phyloP scores from a whole-genome alignment of 2,113 vertebrate species.

The Clupea harengus region DNA sequence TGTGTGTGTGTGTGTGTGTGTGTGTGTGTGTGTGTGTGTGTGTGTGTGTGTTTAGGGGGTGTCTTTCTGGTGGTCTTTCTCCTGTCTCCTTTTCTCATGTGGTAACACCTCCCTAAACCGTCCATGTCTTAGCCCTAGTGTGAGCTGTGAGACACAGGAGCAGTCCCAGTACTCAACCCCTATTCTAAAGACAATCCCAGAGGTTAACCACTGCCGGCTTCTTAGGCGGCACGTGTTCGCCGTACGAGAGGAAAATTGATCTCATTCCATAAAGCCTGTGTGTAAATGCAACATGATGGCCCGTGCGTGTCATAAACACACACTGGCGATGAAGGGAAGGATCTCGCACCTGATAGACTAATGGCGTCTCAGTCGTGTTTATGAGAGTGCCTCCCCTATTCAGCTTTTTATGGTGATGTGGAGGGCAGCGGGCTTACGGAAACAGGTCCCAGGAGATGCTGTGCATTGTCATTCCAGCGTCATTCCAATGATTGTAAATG shows the following conservation, averaged over 20 bases:
- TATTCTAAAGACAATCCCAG: background rate
- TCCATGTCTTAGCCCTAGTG: background rate
- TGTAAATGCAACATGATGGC: background rate
- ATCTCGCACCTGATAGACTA: background rate
- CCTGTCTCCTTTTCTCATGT: background rate
- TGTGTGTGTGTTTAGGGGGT: background rate
- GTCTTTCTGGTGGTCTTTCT: background rate
- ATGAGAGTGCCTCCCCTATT: background rate
- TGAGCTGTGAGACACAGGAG: background rate
- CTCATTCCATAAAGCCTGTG: background rate
- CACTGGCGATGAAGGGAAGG: background rate
- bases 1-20: background rate
- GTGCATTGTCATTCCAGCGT: background rate
- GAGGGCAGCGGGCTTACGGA: background rate
- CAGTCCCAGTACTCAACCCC: background rate
- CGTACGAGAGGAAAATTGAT: background rate
- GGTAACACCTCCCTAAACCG: background rate
- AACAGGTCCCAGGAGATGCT: background rate
- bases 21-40: background rate
- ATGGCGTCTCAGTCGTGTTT: background rate
- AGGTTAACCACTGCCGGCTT: background rate
- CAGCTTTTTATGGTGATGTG: background rate
- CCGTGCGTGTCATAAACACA: background rate
- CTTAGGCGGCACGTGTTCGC: background rate
- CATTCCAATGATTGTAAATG: conserved; percentile 1